Base-by-base conservation (phyloP, 2,113 vertebrate species). In the Sphaerodactylus townsendi region DNA sequence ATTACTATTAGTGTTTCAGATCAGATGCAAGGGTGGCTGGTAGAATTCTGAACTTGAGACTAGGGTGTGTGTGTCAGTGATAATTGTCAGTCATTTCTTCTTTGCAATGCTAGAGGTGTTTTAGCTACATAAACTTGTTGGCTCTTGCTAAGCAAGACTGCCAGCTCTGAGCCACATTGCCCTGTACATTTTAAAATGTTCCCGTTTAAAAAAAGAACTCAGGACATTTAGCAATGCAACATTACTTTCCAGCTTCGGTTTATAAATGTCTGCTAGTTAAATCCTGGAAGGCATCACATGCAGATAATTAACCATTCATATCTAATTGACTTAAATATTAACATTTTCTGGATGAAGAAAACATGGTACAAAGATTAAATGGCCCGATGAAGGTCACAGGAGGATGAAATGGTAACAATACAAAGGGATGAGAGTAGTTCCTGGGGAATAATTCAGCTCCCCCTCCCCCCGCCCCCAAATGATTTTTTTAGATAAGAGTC, bases 51-150 rank as follows among this genome's bases (percentile, higher is more conserved):
- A 94, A 88, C 88, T 93, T 71, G n/a, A 15, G 76, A 91, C 39
- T 44, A 90, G 89, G 84, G 86, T 86, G 66, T 93, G 90, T 83
- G 91, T 84, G n/a, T n/a, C 83, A 90, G 70, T 88, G 93, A 94
- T 91, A 87, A 59, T 48, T 33, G 92, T 94, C 68, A 87, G 75
- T 87, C 80, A 80, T 35, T 85, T 53, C 37, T 71, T 83, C 83
- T 91, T 65, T 78, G 83, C 48, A 85, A 79, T 86, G 80, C 68
- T 88, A 65, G 25, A 90, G 69, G 74, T 59, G 48, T 90, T 80
- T 82, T 82, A 72, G 53, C 70, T 64, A 71, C 62, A 84, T 81
- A 41, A 83, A 83, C 80, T 56, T 93, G 91, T 91, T 89, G 0
- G 0, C 5, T 87, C 89, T 89, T 91, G 86, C 82, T 87, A 10